Evolutionary conservation across 2,888 invertebrate species (phyloP).

Genomic region (Loripinus fragilis): DNA sequence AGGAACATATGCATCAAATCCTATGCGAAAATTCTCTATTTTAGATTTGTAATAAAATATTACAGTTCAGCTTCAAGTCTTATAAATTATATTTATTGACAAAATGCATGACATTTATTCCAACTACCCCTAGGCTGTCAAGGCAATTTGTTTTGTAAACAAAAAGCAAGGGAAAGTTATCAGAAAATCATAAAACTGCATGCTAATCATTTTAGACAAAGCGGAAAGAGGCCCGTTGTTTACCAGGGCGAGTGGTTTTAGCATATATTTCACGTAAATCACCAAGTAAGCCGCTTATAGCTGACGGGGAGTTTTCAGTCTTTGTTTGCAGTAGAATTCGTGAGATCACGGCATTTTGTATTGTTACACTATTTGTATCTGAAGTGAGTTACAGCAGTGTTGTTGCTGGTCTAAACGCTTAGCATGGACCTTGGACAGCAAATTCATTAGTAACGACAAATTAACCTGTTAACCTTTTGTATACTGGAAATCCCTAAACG

Average conservation of each 20-base stretch:
- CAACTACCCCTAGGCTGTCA: background rate
- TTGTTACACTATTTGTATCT: background rate
- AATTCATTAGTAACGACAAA: no score
- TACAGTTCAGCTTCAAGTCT: no score
- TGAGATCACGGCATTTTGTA: background rate
- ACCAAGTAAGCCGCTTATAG: slow-evolving; percentile 18
- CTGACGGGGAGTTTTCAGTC: background rate
- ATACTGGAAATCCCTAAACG: no score
- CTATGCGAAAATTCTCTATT: no score
- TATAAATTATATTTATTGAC: no score
- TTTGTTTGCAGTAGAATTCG: background rate
- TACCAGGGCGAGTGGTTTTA: slow-evolving; percentile 13
- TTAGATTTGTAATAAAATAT: no score
- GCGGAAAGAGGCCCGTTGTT: background rate
- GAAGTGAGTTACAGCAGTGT: no score
- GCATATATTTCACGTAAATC: slow-evolving; percentile 50
- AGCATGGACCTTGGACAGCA: no score
- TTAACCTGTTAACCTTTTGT: no score
- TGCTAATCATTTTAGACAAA: slow-evolving; percentile 1
- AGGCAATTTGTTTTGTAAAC: slow-evolving; percentile 3
- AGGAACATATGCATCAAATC: no score
- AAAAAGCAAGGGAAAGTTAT: background rate
- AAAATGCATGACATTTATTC: background rate
- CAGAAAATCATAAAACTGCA: slow-evolving; percentile 1
- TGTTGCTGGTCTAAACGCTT: no score